Evolutionary conservation across 2,888 invertebrate genomes (phyloP).

Genomic region (Synergus umbraculus): DNA sequence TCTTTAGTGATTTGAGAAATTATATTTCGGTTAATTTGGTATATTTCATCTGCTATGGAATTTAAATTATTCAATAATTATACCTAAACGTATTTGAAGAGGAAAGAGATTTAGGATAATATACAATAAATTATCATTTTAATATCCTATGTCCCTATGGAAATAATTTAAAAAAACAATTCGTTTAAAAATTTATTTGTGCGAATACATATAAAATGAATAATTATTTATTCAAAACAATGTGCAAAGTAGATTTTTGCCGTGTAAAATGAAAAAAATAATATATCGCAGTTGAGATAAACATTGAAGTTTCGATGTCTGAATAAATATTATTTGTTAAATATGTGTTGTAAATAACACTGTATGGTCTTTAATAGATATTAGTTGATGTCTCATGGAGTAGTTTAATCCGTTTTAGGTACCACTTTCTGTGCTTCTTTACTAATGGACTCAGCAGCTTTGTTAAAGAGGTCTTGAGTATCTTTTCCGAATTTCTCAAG

Average conservation of each 20-base stretch:
- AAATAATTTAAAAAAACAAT: neutral
- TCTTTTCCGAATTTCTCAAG: conserved; percentile 57
- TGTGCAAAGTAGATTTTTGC: neutral
- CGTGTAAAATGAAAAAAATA: neutral
- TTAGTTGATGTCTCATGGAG: neutral
- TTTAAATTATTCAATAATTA: no score
- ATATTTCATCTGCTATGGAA: no score
- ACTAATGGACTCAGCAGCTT: conserved; percentile 57
- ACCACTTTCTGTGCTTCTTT: conserved; percentile 60
- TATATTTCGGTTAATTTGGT: no score
- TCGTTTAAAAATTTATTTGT: neutral
- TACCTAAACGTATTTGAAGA: no score
- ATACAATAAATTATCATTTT: no score
- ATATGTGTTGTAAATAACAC: neutral
- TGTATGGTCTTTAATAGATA: neutral
- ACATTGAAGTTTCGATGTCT: neutral
- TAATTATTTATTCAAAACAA: neutral
- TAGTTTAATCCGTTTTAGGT: conserved; percentile 58
- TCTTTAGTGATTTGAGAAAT: no score
- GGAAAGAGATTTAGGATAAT: no score
- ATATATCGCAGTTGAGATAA: neutral
- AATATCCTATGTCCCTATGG: no score
- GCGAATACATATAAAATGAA: neutral
- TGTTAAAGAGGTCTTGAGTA: conserved; percentile 56
- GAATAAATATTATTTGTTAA: neutral